phyloP scores from a whole-genome alignment of 2,888 invertebrate species.

The Sacculina carcini region DNA sequence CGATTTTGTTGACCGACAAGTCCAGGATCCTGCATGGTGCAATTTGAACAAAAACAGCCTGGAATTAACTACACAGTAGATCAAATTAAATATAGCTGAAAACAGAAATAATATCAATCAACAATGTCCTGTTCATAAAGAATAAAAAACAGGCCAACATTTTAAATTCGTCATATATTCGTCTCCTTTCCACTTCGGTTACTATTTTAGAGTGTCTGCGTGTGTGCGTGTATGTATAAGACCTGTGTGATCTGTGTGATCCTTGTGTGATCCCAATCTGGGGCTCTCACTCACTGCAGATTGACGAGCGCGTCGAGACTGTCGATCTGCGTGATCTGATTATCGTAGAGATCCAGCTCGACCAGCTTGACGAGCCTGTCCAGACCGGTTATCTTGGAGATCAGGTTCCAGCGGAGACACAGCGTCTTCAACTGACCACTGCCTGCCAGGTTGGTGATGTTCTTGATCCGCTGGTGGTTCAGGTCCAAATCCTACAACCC shows the following conservation, averaged over 20 bases:
- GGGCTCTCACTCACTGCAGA: conserved; percentile 28
- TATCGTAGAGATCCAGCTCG: conserved; percentile 87
- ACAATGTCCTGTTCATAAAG: too few relatives aligned
- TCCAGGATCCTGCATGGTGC: conserved; percentile 44
- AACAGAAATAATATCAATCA: too few relatives aligned
- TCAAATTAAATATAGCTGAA: not conserved
- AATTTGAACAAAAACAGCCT: not conserved
- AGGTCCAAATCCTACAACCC: conserved; percentile 36
- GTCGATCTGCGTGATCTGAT: conserved; percentile 75
- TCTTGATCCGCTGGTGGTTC: conserved; percentile 61
- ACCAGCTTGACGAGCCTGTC: conserved; percentile 41
- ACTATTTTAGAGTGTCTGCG: too few relatives aligned
- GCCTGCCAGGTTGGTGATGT: conserved; percentile 55
- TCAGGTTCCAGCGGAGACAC: conserved; percentile 76
- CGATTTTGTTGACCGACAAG: conserved; percentile 79
- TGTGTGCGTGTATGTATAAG: too few relatives aligned
- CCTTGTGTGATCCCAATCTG: not conserved
- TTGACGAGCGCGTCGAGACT: conserved; percentile 63
- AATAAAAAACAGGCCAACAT: too few relatives aligned
- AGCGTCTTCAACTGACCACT: conserved; percentile 42
- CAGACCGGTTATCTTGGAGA: conserved; percentile 78
- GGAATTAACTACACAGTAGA: not conserved
- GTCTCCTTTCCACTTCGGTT: too few relatives aligned
- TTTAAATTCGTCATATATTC: too few relatives aligned
- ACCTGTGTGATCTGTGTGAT: too few relatives aligned